A percentile compares a stretch with the other conserved stretches of the same genome.
phyloP scores from a whole-genome alignment of 2,888 invertebrate species.

The Eristalis arbustorum region DNA sequence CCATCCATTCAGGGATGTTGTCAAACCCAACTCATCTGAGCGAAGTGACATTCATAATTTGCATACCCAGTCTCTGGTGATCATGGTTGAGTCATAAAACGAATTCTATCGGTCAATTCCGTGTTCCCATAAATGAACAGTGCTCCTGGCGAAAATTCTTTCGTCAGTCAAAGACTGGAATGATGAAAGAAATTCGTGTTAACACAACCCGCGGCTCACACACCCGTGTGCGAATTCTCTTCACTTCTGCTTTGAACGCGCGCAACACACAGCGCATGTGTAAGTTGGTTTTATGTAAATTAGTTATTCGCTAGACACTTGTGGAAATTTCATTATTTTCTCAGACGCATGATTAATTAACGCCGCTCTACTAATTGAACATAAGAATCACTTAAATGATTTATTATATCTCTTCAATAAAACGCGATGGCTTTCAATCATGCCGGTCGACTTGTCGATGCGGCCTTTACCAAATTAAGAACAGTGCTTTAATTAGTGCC shows the following conservation, averaged over 20 bases:
- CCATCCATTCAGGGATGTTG: background rate
- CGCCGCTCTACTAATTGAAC: slow-evolving; percentile 54
- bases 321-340: background rate
- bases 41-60: background rate
- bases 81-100: background rate
- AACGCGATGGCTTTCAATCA: slow-evolving; percentile 42
- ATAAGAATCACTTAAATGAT: slow-evolving; percentile 58
- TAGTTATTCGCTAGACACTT: background rate
- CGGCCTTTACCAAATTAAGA: slow-evolving; percentile 48
- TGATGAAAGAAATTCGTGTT: background rate
- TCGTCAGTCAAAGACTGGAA: background rate
- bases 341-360: slow-evolving; percentile 45
- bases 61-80: background rate
- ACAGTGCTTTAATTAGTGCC: slow-evolving; percentile 32
- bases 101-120: background rate
- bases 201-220: background rate
- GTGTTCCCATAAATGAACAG: background rate
- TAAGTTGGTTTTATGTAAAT: background rate
- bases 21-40: background rate
- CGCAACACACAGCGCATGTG: background rate
- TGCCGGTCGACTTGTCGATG: slow-evolving; percentile 23
- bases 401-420: slow-evolving; percentile 47
- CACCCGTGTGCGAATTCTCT: background rate
- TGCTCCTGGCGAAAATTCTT: background rate
- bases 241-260: background rate